Evolutionary conservation across 2,888 invertebrate species (phyloP), one percentile per base, ranked within the genome.

Genomic region (Empis livida): DNA sequence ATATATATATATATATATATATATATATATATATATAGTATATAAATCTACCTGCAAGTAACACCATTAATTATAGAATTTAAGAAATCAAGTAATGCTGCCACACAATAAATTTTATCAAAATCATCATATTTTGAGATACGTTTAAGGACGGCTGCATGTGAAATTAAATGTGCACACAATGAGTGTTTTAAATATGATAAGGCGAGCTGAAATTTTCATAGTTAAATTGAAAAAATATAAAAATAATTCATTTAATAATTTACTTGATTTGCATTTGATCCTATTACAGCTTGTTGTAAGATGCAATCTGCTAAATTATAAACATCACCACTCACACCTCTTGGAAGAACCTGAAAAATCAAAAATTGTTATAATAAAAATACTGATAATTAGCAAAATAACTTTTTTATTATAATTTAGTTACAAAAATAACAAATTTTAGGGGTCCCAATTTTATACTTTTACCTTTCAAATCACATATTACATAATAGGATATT

Each of bases 241-340:
- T 5, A 13, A 5, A 32, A 13, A 32, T 13, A 13, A 5, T 10
- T 15, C 9, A 17, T 3, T 16, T 1, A 46, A 11, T 4, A 23
- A 2, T 5, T 54, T 51, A 68, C 68, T 47, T 63, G 63, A 70
- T 95, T 95, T 0, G 94, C 94, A 23, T 89, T 90, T 27, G 90
- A 87, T 27, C 95, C 95, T 37, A 93, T 88, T 58, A 94, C 77
- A 0, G 93, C 94, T 71, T 95, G 94, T 61, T 94, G 90, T 17
- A 95, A 74, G 56, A 96, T 85, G 62, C 93, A 89, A 64, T 95
- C 94, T 40, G 92, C 89, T 56, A 93, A 72, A 70, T 90, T 89
- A 64, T 89, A 89, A n/a, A 89, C 82, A 72, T 90, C 90, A n/a
- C 90, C 90, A 61, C 88, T 89, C 2, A 90, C 89, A n/a, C 90